These are phyloP conservation scores for Amblyraja radiata DNA, from an alignment of 2,797 vertebrate species.

Conservation along the genomic window DNA sequence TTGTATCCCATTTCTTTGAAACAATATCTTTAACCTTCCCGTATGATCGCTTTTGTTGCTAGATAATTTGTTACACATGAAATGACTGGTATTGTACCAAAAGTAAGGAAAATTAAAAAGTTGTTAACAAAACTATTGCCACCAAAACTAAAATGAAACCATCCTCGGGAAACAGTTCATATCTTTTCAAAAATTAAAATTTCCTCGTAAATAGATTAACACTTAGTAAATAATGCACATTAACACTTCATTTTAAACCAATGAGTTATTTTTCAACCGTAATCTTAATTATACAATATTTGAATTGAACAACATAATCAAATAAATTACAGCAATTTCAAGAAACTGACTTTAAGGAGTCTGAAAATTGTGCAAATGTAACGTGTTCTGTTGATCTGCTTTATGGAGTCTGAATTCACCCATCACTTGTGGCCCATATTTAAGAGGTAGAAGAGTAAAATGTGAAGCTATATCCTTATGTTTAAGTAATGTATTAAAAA, in stretches of 20 bases:
- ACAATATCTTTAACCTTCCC: background rate
- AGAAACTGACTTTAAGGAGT: background rate
- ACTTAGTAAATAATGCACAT: background rate
- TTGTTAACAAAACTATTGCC: background rate
- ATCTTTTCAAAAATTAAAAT: background rate
- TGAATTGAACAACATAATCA: background rate
- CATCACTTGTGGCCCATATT: background rate
- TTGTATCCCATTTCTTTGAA: background rate
- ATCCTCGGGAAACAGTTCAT: background rate
- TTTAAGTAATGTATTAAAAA: background rate
- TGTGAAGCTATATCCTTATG: background rate
- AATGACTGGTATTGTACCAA: background rate
- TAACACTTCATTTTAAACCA: background rate
- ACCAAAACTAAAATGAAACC: slow-evolving; percentile 16
- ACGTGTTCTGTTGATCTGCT: background rate
- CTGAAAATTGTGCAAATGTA: background rate
- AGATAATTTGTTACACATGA: background rate
- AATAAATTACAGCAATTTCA: background rate
- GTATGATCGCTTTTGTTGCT: background rate
- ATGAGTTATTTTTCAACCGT: background rate
- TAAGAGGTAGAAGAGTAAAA: background rate
- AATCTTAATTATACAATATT: background rate
- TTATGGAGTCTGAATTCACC: background rate
- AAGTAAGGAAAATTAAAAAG: background rate
- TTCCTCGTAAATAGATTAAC: background rate